A percentile compares a stretch with the other conserved stretches of the same genome.
Conservation (phyloP, 2,888 invertebrate species). For the Ischnus inquisitorius region DNA sequence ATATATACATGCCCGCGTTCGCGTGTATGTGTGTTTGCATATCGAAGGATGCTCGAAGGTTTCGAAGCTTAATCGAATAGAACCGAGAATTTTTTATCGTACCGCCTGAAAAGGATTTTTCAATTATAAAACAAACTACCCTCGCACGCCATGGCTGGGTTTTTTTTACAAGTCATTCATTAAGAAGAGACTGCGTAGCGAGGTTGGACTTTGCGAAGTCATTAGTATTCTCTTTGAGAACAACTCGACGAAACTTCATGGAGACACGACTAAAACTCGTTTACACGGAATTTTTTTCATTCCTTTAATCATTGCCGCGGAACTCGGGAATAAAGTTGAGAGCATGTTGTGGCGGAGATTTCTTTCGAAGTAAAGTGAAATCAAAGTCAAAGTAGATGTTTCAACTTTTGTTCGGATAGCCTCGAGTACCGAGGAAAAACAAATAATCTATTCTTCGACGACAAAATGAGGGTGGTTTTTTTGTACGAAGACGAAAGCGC, state of each 20-base stretch:
- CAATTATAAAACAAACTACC: neutral
- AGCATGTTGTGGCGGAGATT: neutral
- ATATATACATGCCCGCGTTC: neutral
- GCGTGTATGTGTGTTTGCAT: neutral
- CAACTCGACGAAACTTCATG: neutral
- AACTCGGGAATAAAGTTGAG: neutral
- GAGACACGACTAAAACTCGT: neutral
- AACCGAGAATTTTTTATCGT: conserved; percentile 5
- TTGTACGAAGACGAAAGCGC: neutral
- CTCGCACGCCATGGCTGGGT: neutral
- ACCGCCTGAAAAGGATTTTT: neutral
- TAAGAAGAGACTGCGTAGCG: neutral
- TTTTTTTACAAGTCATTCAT: conserved; percentile 1
- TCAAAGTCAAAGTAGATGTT: neutral
- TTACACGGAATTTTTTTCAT: neutral
- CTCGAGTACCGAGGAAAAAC: neutral
- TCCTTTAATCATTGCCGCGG: no score
- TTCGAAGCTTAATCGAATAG: neutral
- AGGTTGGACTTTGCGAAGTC: neutral
- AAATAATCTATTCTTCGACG: no score
- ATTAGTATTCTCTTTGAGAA: conserved; percentile 6
- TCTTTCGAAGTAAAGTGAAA: neutral
- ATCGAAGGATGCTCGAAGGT: conserved; percentile 23
- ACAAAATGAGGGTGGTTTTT: neutral
- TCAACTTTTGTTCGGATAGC: neutral